Base-by-base conservation (phyloP, 2,113 vertebrate genomes). In the Cettia cetti region DNA sequence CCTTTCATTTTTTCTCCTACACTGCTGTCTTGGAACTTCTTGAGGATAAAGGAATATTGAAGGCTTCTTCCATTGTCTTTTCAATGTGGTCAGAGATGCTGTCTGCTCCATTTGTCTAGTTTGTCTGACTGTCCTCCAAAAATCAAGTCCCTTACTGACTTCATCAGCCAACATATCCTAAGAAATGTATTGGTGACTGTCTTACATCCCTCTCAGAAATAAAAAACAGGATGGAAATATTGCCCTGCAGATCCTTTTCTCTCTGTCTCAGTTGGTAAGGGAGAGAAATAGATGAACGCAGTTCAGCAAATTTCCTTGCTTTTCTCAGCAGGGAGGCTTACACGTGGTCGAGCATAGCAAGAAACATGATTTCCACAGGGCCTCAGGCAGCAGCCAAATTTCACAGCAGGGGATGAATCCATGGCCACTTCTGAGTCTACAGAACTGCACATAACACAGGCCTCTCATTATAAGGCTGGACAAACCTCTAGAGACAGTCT, bases 311-410 rank as follows among this genome's bases (percentile, higher is more conserved):
- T 95, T 96, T 94, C 63, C 93, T 77, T 87, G 61, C 93, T 96
- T 94, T 91, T 77, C 90, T 78, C 86, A 94, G 81, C 74, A 79
- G 88, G 90, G 74, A 91, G 40, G 23, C 70, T 90, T 37, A 82
- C 93, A 96, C 19, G 3, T 95, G 83, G 81, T 92, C 0, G 0
- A 54, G 77, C 74, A 91, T 35, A 91, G 90, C 92, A 96, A 95
- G 82, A 96, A 96, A 94, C 35, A 33, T 85, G 87, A 96, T 95
- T 97, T 95, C 96, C 86, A 95, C 80, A 95, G 89, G 94, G 89
- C 92, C 89, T 95, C 84, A 78, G 92, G 94, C 84, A 82, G 89
- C 92, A 95, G 96, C 84, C 95, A 96, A 88, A 92, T 91, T 95
- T 96, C 96, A 92, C 95, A 95, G 95, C 91, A 93, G 90, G 95